Evolutionary conservation across 2,888 invertebrate species (phyloP), one percentile per base, ranked within the genome.

Genomic region (Mechanitis mazaeus): DNA sequence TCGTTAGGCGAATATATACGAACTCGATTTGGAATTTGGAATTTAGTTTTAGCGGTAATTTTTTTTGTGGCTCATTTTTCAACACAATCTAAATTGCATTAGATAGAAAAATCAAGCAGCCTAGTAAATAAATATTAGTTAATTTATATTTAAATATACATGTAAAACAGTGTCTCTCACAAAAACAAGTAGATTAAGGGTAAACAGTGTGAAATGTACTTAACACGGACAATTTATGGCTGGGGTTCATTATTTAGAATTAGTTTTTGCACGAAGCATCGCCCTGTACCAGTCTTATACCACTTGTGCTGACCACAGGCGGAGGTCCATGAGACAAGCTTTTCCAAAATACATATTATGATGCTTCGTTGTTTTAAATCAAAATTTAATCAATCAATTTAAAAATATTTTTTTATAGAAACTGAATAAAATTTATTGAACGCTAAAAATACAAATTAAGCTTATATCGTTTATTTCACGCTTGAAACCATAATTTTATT

Each of bases 221-320:
- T 58, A 61, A 55, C 54, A 38, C 45, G 56, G 61, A 61, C 64
- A 65, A 84, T 85, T 87, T 86, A 87, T 84, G 70, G 77, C 74
- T 66, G 70, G 68, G 69, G 72, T 74, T 79, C 78, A 75, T 42
- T 42, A 42, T 77, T 78, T 71, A 72, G 78, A 83, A 86, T 86
- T 85, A 87, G 87, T 88, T 88, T 87, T 87, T 86, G 85, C 74
- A 64, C 60, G 71, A 84, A 74, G 69, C 77, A 77, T 75, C 68
- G 68, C 63, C 55, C 50, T 58, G 54, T 55, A 61, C 61, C 61
- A 64, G 73, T 71, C 74, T 73, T 69, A 38, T 33, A 28, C 11
- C 45, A 42, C 28, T 53, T 56, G 20, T 11, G 50, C 31, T 50
- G 28, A 54, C 57, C 47, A 54, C 45, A 33, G 28, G 28, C 20